A percentile compares a stretch with the other conserved stretches of the same genome.
Conservation (phyloP, 1,140 invertebrate species). For the Oscheius sp. region DNA sequence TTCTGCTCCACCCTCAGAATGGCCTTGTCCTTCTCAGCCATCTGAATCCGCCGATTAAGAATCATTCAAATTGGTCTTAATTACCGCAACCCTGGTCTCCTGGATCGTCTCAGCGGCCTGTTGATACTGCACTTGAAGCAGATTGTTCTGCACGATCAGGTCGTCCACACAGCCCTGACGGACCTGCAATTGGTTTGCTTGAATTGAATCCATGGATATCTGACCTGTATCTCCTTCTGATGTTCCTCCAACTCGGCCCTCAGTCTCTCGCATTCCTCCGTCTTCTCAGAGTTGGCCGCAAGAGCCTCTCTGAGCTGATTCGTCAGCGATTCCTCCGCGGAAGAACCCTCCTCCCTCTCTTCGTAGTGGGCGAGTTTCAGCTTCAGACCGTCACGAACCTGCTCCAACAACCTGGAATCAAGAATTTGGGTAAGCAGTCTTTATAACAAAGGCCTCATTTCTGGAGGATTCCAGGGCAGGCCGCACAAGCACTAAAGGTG, state of each 20-base stretch:
- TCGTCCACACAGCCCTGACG: slow-evolving; percentile 32
- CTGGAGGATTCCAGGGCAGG: slow-evolving; percentile 11
- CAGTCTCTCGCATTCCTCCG: slow-evolving; percentile 24
- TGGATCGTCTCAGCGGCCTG: neutral
- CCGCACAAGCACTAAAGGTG: too few relatives aligned
- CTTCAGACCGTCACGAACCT: neutral
- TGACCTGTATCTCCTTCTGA: slow-evolving; percentile 6
- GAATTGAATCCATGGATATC: neutral
- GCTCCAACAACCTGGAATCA: neutral
- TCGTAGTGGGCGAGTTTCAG: neutral
- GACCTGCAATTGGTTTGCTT: too few relatives aligned
- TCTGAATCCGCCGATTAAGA: neutral
- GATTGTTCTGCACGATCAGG: slow-evolving; percentile 19
- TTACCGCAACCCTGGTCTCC: neutral
- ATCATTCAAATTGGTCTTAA: neutral
- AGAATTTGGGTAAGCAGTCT: neutral
- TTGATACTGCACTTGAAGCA: slow-evolving; percentile 15
- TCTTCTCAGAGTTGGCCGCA: slow-evolving; percentile 20
- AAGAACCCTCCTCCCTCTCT: neutral
- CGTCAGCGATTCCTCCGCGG: neutral
- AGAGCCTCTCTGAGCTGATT: slow-evolving; percentile 17
- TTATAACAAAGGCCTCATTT: slow-evolving; percentile 1
- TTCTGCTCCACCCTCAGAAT: neutral
- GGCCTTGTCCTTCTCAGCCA: neutral
- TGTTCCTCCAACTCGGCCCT: neutral